Evolutionary conservation across 2,113 vertebrate genomes (phyloP).

Genomic region (Dipodomys spectabilis): DNA sequence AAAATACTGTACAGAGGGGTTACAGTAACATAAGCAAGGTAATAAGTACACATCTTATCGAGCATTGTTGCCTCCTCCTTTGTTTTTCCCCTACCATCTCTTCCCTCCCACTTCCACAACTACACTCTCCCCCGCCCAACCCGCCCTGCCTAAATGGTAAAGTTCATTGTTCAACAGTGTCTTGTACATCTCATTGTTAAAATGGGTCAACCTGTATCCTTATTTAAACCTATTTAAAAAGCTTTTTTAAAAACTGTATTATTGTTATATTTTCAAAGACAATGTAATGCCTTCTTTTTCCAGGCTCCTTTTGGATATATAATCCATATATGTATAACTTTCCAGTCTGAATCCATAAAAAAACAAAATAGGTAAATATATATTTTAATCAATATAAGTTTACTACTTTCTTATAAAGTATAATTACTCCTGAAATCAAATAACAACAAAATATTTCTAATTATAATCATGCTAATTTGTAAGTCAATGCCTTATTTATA

Average conservation of each 20-base stretch:
- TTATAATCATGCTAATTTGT: background rate
- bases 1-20: too few species aligned
- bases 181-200: too few species aligned
- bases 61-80: too few species aligned
- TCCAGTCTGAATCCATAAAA: slow-evolving; percentile 21
- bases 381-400: slow-evolving; percentile 34
- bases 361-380: slow-evolving; percentile 43
- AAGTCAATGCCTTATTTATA: slow-evolving; percentile 38
- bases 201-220: too few species aligned
- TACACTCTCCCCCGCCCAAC: too few species aligned
- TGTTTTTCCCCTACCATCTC: too few species aligned
- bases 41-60: too few species aligned
- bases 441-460: slow-evolving; percentile 52
- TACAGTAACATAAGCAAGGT: too few species aligned
- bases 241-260: background rate
- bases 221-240: too few species aligned
- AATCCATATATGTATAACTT: background rate
- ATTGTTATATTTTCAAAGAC: background rate
- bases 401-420: slow-evolving; percentile 53
- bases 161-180: too few species aligned
- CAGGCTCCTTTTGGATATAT: background rate
- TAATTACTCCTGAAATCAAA: slow-evolving; percentile 53
- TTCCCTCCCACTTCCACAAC: too few species aligned
- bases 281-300: slow-evolving; percentile 27
- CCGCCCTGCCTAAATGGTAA: too few species aligned